A percentile compares a stretch with the other conserved stretches of the same genome.
Conservation (phyloP, 2,797 vertebrate genomes). For the Nyctibius grandis region DNA sequence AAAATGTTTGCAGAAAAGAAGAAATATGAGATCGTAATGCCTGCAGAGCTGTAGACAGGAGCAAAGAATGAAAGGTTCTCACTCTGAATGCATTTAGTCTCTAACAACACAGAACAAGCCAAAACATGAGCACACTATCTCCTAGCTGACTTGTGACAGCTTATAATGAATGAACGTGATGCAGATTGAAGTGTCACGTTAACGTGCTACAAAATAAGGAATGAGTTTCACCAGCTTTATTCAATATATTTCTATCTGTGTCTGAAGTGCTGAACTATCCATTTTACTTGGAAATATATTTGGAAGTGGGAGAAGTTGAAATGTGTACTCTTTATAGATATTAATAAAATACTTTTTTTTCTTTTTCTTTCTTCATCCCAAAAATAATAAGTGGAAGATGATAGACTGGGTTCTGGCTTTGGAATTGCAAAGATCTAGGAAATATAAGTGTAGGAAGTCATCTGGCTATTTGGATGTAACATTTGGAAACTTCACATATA, state of each 20-base stretch:
- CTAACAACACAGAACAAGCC: not conserved
- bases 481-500: not conserved
- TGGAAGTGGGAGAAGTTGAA: not conserved
- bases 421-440: not conserved
- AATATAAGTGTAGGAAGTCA: not conserved
- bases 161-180: not conserved
- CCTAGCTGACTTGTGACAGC: not conserved
- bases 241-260: not conserved
- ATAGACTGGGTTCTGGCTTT: not conserved
- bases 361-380: not conserved
- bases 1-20: not conserved
- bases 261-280: not conserved
- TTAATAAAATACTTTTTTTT: not conserved
- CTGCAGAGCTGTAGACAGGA: not conserved
- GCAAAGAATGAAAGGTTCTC: not conserved
- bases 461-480: not conserved
- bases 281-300: conserved; percentile 7
- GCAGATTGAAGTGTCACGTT: not conserved
- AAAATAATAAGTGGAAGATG: not conserved
- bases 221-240: not conserved
- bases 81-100: not conserved
- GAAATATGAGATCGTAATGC: not conserved
- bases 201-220: not conserved
- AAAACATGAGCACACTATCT: not conserved
- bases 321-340: not conserved